Base-by-base conservation (phyloP, 2,888 invertebrate genomes). In the Entomobrya multifasciata region DNA sequence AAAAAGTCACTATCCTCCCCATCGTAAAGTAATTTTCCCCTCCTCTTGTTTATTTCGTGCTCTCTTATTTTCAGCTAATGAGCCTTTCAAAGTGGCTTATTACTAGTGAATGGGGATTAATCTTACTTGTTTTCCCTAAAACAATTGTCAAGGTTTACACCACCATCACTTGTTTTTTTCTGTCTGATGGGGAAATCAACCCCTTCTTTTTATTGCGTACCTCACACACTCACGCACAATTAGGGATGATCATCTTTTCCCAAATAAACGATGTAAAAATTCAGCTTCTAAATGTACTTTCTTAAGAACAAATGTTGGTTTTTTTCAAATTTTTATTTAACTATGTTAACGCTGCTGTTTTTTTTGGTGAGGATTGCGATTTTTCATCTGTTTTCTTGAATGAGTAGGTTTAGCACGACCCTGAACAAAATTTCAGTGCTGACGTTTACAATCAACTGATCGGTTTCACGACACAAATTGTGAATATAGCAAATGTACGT, bases 81-180 rank as follows among this genome's bases (percentile, higher is more conserved):
- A 87, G 76, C 87, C 78, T 87, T 78, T 82, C 70, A 27, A 65
- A 82, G 78, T 77, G 57, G 76, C 72, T 82, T 57, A 82, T 87
- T 87, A 78, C n/a, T 44, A 49, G 70, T 82, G 77, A 70, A 55
- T 17, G 62, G 82, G 60, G 60, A 74, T 65, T 25, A 49, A 44
- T n/a, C 47, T 70, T 70, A 17, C 22, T 70, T 47, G 25, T 44
- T n/a, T 60, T 67, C 67, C 36, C 8, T 8, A 36, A 36, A 49
- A 80, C 65, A 49, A 25, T 1, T 22, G 41, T 67, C 20, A 67
- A 67, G 11, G 6, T 36, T 1, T 30, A 20, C 44, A 67, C 20
- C 44, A 36, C 4, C 36, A 36, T 8, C 36, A 36, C 8, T 36
- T 36, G 36, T 36, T 6, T 36, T 6, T 36, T 36, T 36, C 8